Base-by-base conservation (phyloP, 2,888 invertebrate species). In the Drosophila mimetica region DNA sequence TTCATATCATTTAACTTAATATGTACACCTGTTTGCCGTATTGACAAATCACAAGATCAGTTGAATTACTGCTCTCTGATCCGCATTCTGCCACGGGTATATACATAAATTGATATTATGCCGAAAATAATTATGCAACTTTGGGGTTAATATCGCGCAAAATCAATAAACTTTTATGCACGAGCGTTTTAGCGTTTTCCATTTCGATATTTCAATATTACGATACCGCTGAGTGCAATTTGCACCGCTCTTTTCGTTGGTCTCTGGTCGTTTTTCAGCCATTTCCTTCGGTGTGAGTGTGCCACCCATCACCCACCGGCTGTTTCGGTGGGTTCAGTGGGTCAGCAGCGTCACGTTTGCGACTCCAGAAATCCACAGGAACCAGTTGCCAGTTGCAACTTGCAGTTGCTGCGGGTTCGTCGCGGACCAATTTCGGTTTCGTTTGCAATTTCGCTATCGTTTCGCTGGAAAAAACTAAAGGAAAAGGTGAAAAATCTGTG, bases 281-380 rank as follows among this genome's bases (percentile, higher is more conserved):
- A 30, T 13, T 30, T n/a, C 25, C 11, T 39, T 30, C 8, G 39
- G 41, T 51, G 42, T 63, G 63, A 60, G 64, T 51, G 60, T 41
- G 65, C 66, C 67, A 65, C 66, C 57, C 65, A 64, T 70, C 71
- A 80, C 81, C 77, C 79, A 79, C 83, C 57, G 60, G 74, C 59
- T 57, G 73, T 48, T 41, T 28, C 52, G 59, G 58, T 65, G 74
- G 85, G 84, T 84, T 84, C 84, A 84, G 87, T 84, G 87, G 84
- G 87, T 84, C 84, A 84, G 87, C 82, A 79, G 55, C 82, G 76
- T 84, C 84, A 84, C 84, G 84, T 81, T 86, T 67, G 73, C 72
- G 66, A 69, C 65, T 70, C 65, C 46, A 61, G 73, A 50, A 53
- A 60, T 28, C 55, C 55, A 65, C 67, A 76, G 75, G 74, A 79